Conservation (phyloP, 1,140 invertebrate genomes). For the Listronotus oregonensis region DNA sequence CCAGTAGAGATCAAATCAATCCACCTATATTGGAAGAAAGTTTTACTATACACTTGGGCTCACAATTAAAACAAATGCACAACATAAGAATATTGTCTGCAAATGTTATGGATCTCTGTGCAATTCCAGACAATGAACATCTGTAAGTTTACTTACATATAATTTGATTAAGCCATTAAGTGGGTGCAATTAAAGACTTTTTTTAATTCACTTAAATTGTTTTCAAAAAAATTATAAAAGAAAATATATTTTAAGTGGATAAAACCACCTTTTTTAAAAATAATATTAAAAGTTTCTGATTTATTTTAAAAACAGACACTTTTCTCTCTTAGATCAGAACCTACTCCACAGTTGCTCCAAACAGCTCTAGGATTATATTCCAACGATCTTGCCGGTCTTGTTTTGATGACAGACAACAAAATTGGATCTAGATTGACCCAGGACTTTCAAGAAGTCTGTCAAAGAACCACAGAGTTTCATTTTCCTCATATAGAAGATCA, state of each 20-base stretch:
- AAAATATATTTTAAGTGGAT: no score
- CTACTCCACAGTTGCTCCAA: conserved; percentile 81
- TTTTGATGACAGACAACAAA: conserved; percentile 81
- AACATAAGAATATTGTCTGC: conserved; percentile 91
- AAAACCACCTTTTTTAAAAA: no score
- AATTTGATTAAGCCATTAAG: no score
- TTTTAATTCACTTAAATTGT: no score
- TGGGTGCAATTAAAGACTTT: no score
- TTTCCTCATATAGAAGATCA: conserved; percentile 87
- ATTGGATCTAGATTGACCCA: conserved; percentile 75
- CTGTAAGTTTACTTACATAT: conserved; percentile 45
- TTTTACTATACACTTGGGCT: conserved; percentile 96
- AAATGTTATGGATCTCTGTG: conserved; percentile 86
- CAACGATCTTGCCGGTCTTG: conserved; percentile 84
- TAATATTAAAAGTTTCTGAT: no score
- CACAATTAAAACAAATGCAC: conserved; percentile 98
- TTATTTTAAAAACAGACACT: no score
- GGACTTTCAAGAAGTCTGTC: conserved; percentile 68
- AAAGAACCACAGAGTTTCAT: conserved; percentile 83
- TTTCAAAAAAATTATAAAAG: no score
- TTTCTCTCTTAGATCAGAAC: conserved; percentile 58
- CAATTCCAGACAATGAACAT: conserved; percentile 64
- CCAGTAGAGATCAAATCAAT: conserved; percentile 43
- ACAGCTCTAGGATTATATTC: conserved; percentile 94
- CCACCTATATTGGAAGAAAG: conserved; percentile 80